These are phyloP conservation scores for Gadopsis bispinosus DNA, from an alignment of 2,797 vertebrate genomes.

Conservation along the genomic window DNA sequence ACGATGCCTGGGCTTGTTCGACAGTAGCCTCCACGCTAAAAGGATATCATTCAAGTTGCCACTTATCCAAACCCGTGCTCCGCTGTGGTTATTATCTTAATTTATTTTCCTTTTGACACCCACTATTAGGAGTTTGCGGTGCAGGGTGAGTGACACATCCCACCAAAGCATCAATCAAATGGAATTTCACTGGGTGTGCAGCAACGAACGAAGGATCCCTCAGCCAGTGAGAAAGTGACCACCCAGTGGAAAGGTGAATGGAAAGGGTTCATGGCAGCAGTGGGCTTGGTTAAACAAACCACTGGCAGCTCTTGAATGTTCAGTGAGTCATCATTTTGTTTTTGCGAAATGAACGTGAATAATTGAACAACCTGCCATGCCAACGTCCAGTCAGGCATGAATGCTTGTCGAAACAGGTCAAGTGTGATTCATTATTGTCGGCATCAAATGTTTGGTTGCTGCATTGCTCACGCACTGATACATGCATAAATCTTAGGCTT, in stretches of 20 bases:
- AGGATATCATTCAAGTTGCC: conserved; percentile 63
- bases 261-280: conserved; percentile 19
- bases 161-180: conserved; percentile 49
- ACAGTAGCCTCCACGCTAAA: conserved; percentile 46
- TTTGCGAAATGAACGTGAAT: conserved; percentile 42
- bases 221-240: conserved; percentile 3
- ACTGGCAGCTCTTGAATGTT: not conserved
- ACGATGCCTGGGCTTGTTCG: conserved; percentile 66
- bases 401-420: conserved; percentile 36
- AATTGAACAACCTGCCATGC: conserved; percentile 41
- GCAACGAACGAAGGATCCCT: not conserved
- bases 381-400: conserved; percentile 35
- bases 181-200: conserved; percentile 60
- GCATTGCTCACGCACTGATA: conserved; percentile 27
- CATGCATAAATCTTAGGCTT: conserved; percentile 24
- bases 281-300: conserved; percentile 31
- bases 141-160: conserved; percentile 50
- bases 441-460: conserved; percentile 22
- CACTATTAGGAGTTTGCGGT: conserved; percentile 47
- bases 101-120: conserved; percentile 63
- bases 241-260: conserved; percentile 19
- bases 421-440: conserved; percentile 21
- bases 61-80: conserved; percentile 52
- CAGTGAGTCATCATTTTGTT: conserved; percentile 52
- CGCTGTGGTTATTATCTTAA: conserved; percentile 56